Percentiles rank a stretch among this genome's conserved stretches.
Conservation (phyloP, 2,888 invertebrate species). For the Caprella mutica region DNA sequence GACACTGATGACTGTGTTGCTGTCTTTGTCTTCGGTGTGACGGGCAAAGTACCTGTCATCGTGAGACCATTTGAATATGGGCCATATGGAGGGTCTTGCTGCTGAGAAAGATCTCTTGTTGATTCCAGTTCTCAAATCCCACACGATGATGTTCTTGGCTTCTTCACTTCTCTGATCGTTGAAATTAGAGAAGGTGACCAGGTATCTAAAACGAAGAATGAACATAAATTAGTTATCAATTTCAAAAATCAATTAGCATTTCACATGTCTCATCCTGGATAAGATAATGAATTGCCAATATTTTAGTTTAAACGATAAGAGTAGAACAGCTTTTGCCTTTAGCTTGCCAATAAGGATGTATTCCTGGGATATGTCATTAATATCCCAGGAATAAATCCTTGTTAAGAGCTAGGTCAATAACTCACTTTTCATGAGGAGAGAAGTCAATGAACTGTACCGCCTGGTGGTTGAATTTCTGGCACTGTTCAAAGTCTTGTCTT, state of each 20-base stretch:
- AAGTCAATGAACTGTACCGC: conserved; percentile 93
- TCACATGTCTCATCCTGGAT: no score
- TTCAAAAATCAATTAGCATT: no score
- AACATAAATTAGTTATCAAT: no score
- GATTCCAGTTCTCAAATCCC: conserved; percentile 90
- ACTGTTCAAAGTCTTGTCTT: conserved; percentile 80
- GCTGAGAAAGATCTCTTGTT: conserved; percentile 84
- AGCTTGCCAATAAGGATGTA: no score
- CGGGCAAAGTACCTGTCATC: conserved; percentile 91
- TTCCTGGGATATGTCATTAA: no score
- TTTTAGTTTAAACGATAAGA: no score
- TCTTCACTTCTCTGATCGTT: conserved; percentile 53
- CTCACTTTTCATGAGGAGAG: conserved; percentile 85
- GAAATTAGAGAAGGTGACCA: conserved; percentile 85
- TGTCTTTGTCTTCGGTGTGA: conserved; percentile 50
- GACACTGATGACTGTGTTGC: conserved; percentile 68
- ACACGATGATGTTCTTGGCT: conserved; percentile 72
- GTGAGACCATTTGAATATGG: conserved; percentile 93
- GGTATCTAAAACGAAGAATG: conserved; percentile 49
- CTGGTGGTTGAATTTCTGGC: conserved; percentile 77
- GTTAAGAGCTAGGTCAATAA: conserved; percentile 11
- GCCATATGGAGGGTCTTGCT: conserved; percentile 63
- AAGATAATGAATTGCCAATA: no score
- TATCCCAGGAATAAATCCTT: no score
- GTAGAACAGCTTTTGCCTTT: no score